Percentiles rank a stretch among this genome's conserved stretches.
Conservation (phyloP, 2,113 vertebrate species). For the Semicossyphus pulcher region DNA sequence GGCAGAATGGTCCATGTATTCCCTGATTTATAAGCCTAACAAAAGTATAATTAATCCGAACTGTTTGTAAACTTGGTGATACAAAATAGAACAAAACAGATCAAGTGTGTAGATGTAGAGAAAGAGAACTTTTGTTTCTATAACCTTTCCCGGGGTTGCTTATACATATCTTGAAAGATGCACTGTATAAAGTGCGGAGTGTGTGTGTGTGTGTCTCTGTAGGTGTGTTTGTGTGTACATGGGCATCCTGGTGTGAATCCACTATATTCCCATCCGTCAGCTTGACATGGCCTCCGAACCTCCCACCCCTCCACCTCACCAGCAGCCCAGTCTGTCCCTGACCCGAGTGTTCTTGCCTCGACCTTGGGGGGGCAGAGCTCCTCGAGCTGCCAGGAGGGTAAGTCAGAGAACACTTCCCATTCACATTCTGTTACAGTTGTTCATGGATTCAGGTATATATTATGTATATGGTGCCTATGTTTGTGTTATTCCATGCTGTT, state of each 20-base stretch:
- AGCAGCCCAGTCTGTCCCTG: conserved; percentile 53
- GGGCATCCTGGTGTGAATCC: conserved; percentile 55
- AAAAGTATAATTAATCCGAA: conserved; percentile 27
- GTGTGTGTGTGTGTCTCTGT: conserved; percentile 27
- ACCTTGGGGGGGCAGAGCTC: conserved; percentile 49
- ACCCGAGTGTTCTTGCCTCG: conserved; percentile 55
- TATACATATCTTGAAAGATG: conserved; percentile 4
- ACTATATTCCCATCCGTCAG: conserved; percentile 67
- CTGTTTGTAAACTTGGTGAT: conserved; percentile 7
- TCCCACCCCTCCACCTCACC: conserved; percentile 32
- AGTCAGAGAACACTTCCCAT: conserved; percentile 29
- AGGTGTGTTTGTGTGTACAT: conserved; percentile 11
- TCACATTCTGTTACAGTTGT: conserved; percentile 35
- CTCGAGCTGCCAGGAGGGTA: conserved; percentile 24
- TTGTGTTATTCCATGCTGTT: conserved; percentile 6
- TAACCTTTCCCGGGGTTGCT: conserved; percentile 43
- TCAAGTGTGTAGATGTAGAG: background rate
- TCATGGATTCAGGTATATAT: conserved; percentile 30
- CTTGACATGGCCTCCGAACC: conserved; percentile 66
- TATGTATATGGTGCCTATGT: conserved; percentile 6
- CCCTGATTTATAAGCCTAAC: too few species aligned
- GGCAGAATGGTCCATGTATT: too few species aligned
- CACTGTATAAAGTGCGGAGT: conserved; percentile 28
- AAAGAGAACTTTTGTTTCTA: conserved; percentile 16
- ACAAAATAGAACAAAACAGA: conserved; percentile 3